Conservation (phyloP, 2,797 vertebrate genomes). For the Ispidina picta region DNA sequence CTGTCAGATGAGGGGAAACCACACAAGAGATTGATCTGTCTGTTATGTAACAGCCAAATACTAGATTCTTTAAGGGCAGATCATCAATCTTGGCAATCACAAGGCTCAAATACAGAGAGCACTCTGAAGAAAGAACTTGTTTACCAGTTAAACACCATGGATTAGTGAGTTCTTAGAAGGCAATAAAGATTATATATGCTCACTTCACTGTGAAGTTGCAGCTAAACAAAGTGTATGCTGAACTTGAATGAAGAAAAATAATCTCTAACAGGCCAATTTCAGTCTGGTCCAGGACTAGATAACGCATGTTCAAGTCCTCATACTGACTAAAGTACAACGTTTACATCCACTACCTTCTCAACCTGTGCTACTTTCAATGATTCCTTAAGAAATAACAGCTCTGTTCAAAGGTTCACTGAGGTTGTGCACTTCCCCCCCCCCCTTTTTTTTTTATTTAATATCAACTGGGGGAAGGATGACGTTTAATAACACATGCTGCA, state of each 20-base stretch:
- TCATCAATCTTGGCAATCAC: conserved; percentile 11
- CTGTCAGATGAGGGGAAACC: background rate
- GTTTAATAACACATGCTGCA: background rate
- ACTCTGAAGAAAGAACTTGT: background rate
- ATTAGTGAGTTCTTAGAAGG: background rate
- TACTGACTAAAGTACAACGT: background rate
- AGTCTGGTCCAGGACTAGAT: background rate
- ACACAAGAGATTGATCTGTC: background rate
- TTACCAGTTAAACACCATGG: background rate
- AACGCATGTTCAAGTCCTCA: background rate
- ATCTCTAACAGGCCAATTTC: background rate
- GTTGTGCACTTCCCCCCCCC: background rate
- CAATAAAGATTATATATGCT: background rate
- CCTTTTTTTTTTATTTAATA: background rate
- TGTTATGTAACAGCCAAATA: background rate
- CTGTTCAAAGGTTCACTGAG: background rate
- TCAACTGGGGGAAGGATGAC: background rate
- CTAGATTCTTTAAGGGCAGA: background rate
- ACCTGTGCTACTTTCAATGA: background rate
- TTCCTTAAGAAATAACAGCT: background rate
- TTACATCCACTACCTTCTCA: background rate
- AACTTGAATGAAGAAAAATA: background rate
- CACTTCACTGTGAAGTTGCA: background rate
- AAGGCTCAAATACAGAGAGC: background rate
- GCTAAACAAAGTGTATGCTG: background rate